These are phyloP conservation scores for Hephaestus fuliginosus DNA, from an alignment of 2,797 vertebrate species.

Conservation along the genomic window DNA sequence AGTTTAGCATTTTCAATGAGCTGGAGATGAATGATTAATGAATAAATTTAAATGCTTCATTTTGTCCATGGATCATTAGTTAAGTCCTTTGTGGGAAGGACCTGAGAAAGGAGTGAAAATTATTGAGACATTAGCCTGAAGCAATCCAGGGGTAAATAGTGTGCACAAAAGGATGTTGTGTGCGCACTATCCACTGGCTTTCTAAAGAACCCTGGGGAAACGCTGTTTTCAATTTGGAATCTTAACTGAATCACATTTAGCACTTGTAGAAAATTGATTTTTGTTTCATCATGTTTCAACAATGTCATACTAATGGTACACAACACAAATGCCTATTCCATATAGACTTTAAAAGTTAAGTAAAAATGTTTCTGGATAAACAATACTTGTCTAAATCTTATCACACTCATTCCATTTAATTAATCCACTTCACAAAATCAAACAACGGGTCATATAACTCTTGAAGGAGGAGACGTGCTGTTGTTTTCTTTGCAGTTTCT, in stretches of 20 bases:
- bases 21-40: conserved; percentile 99
- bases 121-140: conserved; percentile 99
- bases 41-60: conserved; percentile 99
- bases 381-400: neutral
- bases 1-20: conserved; percentile 99
- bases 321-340: conserved; percentile 43
- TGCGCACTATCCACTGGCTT: conserved; percentile 88
- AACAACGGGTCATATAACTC: neutral
- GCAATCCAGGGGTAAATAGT: conserved; percentile 99
- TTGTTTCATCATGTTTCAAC: conserved; percentile 75
- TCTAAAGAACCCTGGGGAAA: conserved; percentile 88
- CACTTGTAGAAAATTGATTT: conserved; percentile 81
- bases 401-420: neutral
- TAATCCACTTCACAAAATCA: neutral
- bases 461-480: conserved; percentile 4
- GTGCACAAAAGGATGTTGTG: conserved; percentile 92
- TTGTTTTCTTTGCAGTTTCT: conserved; percentile 13
- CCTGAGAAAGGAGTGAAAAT: conserved; percentile 99
- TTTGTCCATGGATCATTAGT: conserved; percentile 99
- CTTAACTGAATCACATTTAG: conserved; percentile 84
- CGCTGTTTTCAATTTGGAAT: conserved; percentile 85
- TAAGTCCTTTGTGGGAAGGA: conserved; percentile 99
- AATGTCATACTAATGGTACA: conserved; percentile 65
- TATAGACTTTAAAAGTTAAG: conserved; percentile 49
- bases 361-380: conserved; percentile 14